These are phyloP conservation scores for Bubo blakistoni DNA, from an alignment of 2,113 vertebrate species.

Conservation along the genomic window DNA sequence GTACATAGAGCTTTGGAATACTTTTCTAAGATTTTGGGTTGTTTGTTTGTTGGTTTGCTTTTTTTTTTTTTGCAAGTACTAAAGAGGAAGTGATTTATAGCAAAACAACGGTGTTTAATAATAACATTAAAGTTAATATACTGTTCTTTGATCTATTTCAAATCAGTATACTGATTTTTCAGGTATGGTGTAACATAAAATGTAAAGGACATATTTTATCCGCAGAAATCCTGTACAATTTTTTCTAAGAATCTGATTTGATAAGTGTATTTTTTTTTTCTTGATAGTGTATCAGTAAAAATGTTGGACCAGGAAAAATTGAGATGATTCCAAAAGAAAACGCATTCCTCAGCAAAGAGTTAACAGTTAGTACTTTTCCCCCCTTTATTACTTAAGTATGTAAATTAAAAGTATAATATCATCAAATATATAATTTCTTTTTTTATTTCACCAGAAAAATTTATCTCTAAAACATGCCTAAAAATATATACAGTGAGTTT, in stretches of 20 bases:
- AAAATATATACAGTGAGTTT: not conserved
- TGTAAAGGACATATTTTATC: not conserved
- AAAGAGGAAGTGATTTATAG: not conserved
- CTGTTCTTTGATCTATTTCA: not conserved
- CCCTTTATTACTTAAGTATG: not conserved
- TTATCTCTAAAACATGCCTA: not conserved
- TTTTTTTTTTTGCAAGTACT: not conserved
- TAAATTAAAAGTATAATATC: not conserved
- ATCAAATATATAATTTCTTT: not conserved
- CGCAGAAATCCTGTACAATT: not conserved
- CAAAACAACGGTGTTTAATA: not conserved
- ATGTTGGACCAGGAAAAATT: constrained; percentile 81
- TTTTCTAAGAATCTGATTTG: not conserved
- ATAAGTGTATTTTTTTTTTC: not conserved
- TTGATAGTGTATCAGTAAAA: constrained; percentile 78
- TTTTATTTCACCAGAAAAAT: not conserved
- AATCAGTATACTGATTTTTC: not conserved
- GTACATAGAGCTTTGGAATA: not conserved
- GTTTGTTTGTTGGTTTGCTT: fast-evolving
- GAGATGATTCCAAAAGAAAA: constrained; percentile 77
- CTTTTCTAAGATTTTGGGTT: not conserved
- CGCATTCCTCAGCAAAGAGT: constrained; percentile 77
- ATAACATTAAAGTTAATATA: not conserved
- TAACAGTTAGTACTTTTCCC: constrained; percentile 77
- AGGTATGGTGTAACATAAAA: not conserved